Percentiles rank a stretch among this genome's conserved stretches.
phyloP scores from a whole-genome alignment of 1,140 invertebrate species.

The Ylistrum balloti region DNA sequence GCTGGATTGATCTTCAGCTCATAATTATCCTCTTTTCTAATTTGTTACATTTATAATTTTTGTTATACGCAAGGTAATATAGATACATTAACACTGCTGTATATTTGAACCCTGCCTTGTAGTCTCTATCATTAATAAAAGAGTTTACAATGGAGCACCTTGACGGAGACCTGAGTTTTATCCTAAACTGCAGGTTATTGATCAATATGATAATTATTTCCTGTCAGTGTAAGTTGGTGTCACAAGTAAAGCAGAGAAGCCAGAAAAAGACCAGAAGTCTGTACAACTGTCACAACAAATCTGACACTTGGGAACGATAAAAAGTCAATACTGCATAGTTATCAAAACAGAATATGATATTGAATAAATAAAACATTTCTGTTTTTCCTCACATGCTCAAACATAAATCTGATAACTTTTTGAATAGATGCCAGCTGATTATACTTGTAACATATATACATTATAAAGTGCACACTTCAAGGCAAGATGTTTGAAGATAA shows the following conservation, averaged over 20 bases:
- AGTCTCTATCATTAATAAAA: no score
- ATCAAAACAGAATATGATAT: neutral
- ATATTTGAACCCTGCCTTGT: no score
- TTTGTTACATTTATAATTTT: no score
- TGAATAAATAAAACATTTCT: conserved; percentile 8
- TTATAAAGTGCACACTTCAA: neutral
- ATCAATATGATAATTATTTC: neutral
- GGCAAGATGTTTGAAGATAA: neutral
- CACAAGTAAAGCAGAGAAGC: neutral
- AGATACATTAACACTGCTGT: no score
- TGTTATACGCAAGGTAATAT: no score
- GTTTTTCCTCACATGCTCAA: conserved; percentile 1
- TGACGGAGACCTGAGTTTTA: neutral
- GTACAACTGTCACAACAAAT: neutral
- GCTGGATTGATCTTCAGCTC: no score
- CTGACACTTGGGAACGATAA: neutral
- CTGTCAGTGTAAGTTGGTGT: neutral
- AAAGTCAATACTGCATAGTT: neutral
- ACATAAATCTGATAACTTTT: conserved; percentile 15
- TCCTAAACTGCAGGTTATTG: neutral
- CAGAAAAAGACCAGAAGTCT: neutral
- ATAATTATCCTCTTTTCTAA: no score
- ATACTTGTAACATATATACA: neutral
- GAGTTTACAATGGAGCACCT: neutral
- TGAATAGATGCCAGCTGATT: neutral